These are phyloP conservation scores for Trichogramma evanescens DNA, from an alignment of 2,888 invertebrate genomes.

Conservation along the genomic window DNA sequence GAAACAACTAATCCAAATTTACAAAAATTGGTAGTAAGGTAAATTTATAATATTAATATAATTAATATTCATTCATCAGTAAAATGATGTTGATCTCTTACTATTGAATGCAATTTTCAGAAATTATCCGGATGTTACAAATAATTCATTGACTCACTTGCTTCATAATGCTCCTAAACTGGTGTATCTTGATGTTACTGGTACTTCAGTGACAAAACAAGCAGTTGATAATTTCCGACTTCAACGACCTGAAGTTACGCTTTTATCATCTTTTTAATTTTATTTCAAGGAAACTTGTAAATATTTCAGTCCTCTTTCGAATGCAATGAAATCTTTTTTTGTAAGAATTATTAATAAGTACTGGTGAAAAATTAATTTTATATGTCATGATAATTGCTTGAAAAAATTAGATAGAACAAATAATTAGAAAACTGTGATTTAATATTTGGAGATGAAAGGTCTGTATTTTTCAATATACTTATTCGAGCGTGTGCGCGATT, in stretches of 20 bases:
- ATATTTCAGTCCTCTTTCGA: not conserved
- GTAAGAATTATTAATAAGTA: too few relatives aligned
- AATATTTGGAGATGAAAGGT: too few relatives aligned
- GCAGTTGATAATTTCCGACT: constrained; percentile 59
- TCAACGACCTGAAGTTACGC: constrained; percentile 51
- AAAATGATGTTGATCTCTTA: not conserved
- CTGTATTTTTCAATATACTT: too few relatives aligned
- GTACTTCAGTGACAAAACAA: constrained; percentile 56
- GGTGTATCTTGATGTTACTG: constrained; percentile 58
- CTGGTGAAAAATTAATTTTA: too few relatives aligned
- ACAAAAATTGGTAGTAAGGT: constrained; percentile 43
- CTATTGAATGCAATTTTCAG: constrained; percentile 39
- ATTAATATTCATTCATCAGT: constrained; percentile 6
- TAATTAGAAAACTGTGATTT: too few relatives aligned
- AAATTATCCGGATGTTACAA: constrained; percentile 59
- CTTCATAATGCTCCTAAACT: constrained; percentile 57
- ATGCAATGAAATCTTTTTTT: too few relatives aligned
- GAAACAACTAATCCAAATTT: constrained; percentile 39
- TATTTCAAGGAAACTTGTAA: constrained; percentile 20
- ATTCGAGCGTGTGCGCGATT: too few relatives aligned
- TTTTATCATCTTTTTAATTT: constrained; percentile 40
- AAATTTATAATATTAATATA: constrained; percentile 7
- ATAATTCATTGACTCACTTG: constrained; percentile 57
- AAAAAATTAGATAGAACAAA: too few relatives aligned
- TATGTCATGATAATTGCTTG: too few relatives aligned